Evolutionary conservation across 2,888 invertebrate species (phyloP), one percentile per base, ranked within the genome.

Genomic region (Encarsia formosa): DNA sequence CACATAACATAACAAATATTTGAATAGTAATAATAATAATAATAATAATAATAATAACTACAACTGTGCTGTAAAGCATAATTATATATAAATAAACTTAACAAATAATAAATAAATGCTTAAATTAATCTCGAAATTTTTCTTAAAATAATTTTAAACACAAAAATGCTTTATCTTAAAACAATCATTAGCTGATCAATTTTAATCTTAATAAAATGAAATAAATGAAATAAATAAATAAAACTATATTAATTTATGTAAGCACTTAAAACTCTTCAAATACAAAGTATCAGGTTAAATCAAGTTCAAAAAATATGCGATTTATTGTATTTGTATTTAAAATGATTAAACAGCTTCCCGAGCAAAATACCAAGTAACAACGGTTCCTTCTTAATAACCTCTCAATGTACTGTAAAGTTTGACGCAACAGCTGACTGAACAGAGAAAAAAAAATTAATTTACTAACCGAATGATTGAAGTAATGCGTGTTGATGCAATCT

Each of bases 391-490:
- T 9, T 16, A 11, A 18, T 13, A 9, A 19, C 26, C 19, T 18
- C 13, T 13, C 20, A 18, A 31, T 5, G 9, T 2, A 13, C 15
- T 16, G 38, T 23, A 39, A 4, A 13, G 24, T 5, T 9, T 15
- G 11, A 2, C 35, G 19, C 32, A 3, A 15, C n/a, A 9, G 4
- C n/a, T 4, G n/a, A 11, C 9, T 4, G 19, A 26, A 13, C 22
- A 31, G 20, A 26, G 15, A 22, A 34, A 34, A 6, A 38, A 19
- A 29, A 35, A 32, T 11, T 24, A 9, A 15, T 18, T 2, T 11
- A 40, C 50, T 42, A 71, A 81, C 81, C 70, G 78, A 75, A 69
- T 80, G 78, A 64, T 77, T 79, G 63, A 77, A 79, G 61, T 75
- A 71, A 66, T 79, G 79, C 47, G 66, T 66, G 20, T 65, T 63